Base-by-base conservation (phyloP, 37 sponge, comb jelly and placozoan species). In the Chondrosia reniformis region DNA sequence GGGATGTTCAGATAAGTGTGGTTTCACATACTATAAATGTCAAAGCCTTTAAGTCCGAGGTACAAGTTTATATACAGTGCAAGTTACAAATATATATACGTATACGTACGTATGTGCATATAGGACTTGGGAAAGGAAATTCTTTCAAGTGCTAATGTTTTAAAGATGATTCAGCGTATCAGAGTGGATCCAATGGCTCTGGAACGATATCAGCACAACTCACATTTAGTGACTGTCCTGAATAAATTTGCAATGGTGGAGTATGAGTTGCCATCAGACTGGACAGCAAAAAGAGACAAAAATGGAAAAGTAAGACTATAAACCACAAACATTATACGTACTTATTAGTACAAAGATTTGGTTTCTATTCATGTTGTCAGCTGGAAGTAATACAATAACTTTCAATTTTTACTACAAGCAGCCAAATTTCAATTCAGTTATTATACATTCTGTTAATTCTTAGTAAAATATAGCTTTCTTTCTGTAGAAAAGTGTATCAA, bases 221-320 rank as follows among this genome's bases (percentile, higher is more conserved):
- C 65, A 19, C 74, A 67, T 24, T 62, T 90, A 55, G 83, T 90
- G 45, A 15, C 61, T 19, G 69, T 75, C 49, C 46, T 90, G 40
- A 90, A 90, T 76, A 85, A 63, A 65, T 90, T 90, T 82, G 90
- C 90, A 38, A 57, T 7, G 37, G 79, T 79, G 0, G 87, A 90
- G 32, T 85, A 83, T 19, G 75, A 81, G 22, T 83, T 90, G 24
- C 90, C 90, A 1, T 62, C 39, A 33, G 83, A 77, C 17, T 90
- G 90, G 90, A 87, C 85, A 55, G 85, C 78, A 43, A 85, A 45
- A 43, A 75, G 67, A 4, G 86, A 90, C 34, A 71, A 67, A 10
- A 74, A 56, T 10, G 43, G 72, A 8, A 69, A 44, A 8, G 61
- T 59, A 6, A 59, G 61, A 30, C 6, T 6, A n/a, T n/a, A n/a